Percentiles rank a stretch among this genome's conserved stretches.
Conservation (phyloP, 2,113 vertebrate genomes). For the Cromileptes altivelis region DNA sequence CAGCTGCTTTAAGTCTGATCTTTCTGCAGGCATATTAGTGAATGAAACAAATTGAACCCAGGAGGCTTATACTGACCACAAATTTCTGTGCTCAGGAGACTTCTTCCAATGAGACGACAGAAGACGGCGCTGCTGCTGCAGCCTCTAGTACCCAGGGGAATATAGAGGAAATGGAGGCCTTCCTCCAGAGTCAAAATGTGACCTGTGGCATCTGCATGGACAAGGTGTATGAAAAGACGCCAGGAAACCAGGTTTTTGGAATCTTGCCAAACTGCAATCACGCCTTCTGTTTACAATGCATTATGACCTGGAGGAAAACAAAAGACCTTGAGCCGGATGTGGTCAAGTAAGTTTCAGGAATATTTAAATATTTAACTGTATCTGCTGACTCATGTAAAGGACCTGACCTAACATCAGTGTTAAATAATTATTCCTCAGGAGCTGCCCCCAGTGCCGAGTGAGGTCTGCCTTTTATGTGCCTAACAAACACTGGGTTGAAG, state of each 20-base stretch:
- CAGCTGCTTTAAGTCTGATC: background rate
- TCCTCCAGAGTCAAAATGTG: slow-evolving; percentile 82
- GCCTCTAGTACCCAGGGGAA: slow-evolving; percentile 29
- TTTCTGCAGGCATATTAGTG: background rate
- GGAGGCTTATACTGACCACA: background rate
- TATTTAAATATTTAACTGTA: background rate
- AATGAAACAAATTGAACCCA: background rate
- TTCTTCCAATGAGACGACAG: background rate
- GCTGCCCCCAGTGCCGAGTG: slow-evolving; percentile 91
- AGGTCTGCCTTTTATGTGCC: slow-evolving; percentile 92
- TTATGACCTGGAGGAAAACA: slow-evolving; percentile 89
- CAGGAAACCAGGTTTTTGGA: slow-evolving; percentile 83
- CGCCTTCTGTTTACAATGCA: slow-evolving; percentile 89
- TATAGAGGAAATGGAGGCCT: slow-evolving; percentile 47
- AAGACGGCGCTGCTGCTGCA: slow-evolving; percentile 42
- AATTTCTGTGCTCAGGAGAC: slow-evolving; percentile 40
- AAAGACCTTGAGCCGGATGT: slow-evolving; percentile 82
- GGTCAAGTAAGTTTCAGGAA: slow-evolving; percentile 85
- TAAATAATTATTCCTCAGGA: slow-evolving; percentile 71
- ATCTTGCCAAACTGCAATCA: slow-evolving; percentile 92
- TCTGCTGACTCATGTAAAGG: fast-evolving
- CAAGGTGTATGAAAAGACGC: slow-evolving; percentile 88
- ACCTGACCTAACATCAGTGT: background rate
- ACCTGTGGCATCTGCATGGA: slow-evolving; percentile 95
- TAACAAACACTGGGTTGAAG: slow-evolving; percentile 90